Percentiles rank a stretch among this genome's conserved stretches.
phyloP scores from a whole-genome alignment of 2,797 vertebrate species.

The Melanotaenia boesemani region DNA sequence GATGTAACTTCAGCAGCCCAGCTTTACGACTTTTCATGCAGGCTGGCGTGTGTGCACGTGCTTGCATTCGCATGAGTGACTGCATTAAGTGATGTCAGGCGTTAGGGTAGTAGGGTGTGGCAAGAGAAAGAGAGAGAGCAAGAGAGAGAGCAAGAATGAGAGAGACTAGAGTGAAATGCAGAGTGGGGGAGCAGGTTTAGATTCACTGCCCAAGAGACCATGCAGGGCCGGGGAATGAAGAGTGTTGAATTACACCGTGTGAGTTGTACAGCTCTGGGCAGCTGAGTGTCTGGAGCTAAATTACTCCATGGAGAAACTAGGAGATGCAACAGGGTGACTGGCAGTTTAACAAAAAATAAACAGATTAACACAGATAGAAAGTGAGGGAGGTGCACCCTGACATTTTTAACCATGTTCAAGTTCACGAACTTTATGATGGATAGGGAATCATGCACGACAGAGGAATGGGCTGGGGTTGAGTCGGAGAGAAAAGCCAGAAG shows the following conservation, averaged over 20 bases:
- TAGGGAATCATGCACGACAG: constrained; percentile 27
- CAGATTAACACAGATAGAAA: constrained; percentile 28
- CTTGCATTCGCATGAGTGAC: constrained; percentile 45
- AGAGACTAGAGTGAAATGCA: constrained; percentile 15
- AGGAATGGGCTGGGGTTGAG: constrained; percentile 36
- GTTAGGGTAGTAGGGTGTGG: constrained; percentile 73
- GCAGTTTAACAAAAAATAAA: constrained; percentile 22
- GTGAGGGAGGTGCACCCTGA: constrained; percentile 11
- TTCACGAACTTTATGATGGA: constrained; percentile 53
- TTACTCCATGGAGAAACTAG: constrained; percentile 35
- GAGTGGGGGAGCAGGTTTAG: constrained; percentile 37
- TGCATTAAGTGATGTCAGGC: constrained; percentile 78
- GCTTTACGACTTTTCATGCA: constrained; percentile 63
- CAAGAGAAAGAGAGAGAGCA: constrained; percentile 11
- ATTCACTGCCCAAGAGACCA: constrained; percentile 67
- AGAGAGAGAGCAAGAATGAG: constrained; percentile 30
- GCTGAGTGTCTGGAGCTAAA: constrained; percentile 48
- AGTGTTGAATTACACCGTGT: constrained; percentile 76
- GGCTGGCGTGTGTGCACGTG: constrained; percentile 24
- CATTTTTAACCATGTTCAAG: constrained; percentile 37
- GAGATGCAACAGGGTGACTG: constrained; percentile 28
- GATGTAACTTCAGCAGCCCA: constrained; percentile 65
- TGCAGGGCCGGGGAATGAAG: constrained; percentile 55
- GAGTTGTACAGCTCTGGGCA: constrained; percentile 49
- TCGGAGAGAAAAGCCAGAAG: background rate